Percentiles rank a stretch among this genome's conserved stretches.
phyloP scores from a whole-genome alignment of 2,888 invertebrate genomes.

The Leptinotarsa juncta region DNA sequence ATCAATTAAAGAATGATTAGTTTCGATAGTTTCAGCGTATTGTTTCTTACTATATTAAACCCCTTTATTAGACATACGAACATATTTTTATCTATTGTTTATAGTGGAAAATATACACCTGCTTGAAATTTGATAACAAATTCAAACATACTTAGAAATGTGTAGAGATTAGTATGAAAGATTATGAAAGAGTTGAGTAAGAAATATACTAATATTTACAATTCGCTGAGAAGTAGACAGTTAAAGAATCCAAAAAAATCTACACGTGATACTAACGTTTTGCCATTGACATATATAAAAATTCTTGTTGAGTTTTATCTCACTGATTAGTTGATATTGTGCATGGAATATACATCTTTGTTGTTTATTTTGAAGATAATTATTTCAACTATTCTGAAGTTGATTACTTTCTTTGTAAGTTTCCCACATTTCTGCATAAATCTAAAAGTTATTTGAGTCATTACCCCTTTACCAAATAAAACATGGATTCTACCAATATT shows the following conservation, averaged over 20 bases:
- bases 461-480: no score
- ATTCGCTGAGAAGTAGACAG: background rate
- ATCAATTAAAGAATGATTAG: no score
- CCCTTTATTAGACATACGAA: background rate
- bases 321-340: background rate
- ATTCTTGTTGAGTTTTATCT: background rate
- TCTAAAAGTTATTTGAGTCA: no score
- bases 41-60: no score
- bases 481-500: no score
- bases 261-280: background rate
- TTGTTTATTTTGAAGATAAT: no score
- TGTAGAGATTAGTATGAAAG: constrained; percentile 29
- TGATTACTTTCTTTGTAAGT: no score
- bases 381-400: no score
- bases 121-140: constrained; percentile 30
- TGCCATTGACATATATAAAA: background rate
- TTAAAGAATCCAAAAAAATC: background rate
- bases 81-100: constrained; percentile 32
- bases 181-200: constrained; percentile 35
- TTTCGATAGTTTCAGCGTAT: no score
- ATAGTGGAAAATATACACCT: constrained; percentile 31
- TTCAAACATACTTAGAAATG: constrained; percentile 34
- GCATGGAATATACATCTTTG: no score
- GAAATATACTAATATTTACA: constrained; percentile 32
- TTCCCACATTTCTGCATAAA: no score